Base-by-base conservation (phyloP, 2,113 vertebrate species). In the Halcyon malimbica region DNA sequence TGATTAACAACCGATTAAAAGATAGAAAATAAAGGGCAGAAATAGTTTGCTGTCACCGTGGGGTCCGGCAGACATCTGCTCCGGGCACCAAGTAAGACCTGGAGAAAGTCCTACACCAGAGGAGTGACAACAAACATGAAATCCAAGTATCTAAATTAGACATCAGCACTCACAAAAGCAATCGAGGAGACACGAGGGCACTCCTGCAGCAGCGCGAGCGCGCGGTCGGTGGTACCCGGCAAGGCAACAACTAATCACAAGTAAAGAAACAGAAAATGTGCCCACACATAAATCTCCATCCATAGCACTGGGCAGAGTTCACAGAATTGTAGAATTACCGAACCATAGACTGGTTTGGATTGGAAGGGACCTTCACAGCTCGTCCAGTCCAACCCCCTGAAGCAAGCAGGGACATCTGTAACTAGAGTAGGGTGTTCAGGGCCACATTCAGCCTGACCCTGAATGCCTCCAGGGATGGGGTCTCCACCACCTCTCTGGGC, bases 1-100 rank as follows among this genome's bases (percentile, higher is more conserved):
- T 93, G 87, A 89, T 84, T 75, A 79, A 39, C 74, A 46, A 75
- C 59, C 91, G 87, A 89, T 84, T 75, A 79, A 35, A 77, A 79
- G 85, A 70, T 12, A 41, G 87, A 91, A 93, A 87, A 90, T 60
- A 79, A 90, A 79, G 92, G 65, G 82, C 78, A 95, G 82, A 51
- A 91, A 82, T 4, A 73, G 94, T 53, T 60, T 0, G 7, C 31
- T 51, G 16, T 71, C 75, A 48, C 78, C 68, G 94, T 21, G 50
- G 74, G 84, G 70, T 79, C 87, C 74, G 6, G 1, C 84, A 87
- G 51, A 42, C 69, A 75, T 31, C 90, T 84, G 87, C 69, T 78
- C 31, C 2, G 0, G 4, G 33, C 25, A 9, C 54, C 8, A 6
- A 26, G 28, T 1, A 24, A 50, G 50, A 16, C 14, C 23, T 10